Evolutionary conservation across 2,888 invertebrate genomes (phyloP), one percentile per base, ranked within the genome.

Genomic region (Tipula lateralis): DNA sequence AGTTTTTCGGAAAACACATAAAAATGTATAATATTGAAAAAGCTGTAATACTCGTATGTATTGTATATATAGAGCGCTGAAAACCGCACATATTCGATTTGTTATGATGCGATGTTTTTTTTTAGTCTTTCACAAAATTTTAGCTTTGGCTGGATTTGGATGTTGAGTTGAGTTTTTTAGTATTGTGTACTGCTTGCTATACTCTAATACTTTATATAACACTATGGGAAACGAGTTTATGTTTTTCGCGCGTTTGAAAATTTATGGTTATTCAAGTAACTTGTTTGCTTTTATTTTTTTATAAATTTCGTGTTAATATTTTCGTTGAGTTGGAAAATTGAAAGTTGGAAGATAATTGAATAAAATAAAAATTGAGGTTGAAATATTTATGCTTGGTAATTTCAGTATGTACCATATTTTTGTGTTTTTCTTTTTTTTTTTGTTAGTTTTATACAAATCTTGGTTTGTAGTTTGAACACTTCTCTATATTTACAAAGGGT

Each of bases 241-340:
- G 24, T 66, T 66, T 66, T 66, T 66, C 66, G 66, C 66, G 66
- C 66, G 66, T 24, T 66, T 66, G 2, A 66, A 66, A 66, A 66
- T 66, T 66, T 66, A 66, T 66, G 66, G 66, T 66, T 66, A 66
- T 66, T 66, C 66, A 66, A 66, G 66, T 66, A 66, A 66, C 66
- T 66, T 66, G 66, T 24, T 66, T 66, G 66, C 24, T 66, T 19
- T 24, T 66, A 16, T 50, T 50, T 5, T 50, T 44, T 66, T 66
- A 66, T 66, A 66, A 66, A 66, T 66, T 66, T 66, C 24, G 66
- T 66, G 66, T 24, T 66, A 66, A 66, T 66, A 24, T 66, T 82
- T 82, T 82, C 30, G 82, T 82, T 82, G 82, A 82, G 82, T 82
- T 82, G 82, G 82, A 82, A 30, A 82, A 82, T 82, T 82, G 82